Evolutionary conservation across 2,797 vertebrate species (phyloP).

Genomic region (Siniperca scherzeri): DNA sequence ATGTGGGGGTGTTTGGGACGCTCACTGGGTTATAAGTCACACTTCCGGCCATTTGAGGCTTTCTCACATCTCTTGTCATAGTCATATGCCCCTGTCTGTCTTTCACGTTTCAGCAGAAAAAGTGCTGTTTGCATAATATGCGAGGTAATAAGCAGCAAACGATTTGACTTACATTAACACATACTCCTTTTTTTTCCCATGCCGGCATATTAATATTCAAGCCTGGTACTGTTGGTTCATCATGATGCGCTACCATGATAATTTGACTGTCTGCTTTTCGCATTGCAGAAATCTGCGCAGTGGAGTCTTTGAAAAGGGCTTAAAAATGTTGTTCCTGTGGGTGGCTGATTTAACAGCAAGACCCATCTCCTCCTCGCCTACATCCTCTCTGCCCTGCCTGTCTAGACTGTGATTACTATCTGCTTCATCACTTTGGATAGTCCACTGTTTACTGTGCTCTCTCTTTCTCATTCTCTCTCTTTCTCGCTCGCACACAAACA

Average conservation of each 20-base stretch:
- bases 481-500: constrained; percentile 17
- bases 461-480: constrained; percentile 18
- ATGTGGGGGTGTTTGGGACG: constrained; percentile 48
- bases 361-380: constrained; percentile 63
- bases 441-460: constrained; percentile 54
- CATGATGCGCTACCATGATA: constrained; percentile 55
- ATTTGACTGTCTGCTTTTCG: constrained; percentile 55
- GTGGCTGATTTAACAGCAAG: constrained; percentile 68
- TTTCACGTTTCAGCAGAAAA: constrained; percentile 32
- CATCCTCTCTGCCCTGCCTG: constrained; percentile 65
- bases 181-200: not conserved
- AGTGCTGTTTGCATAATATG: constrained; percentile 5
- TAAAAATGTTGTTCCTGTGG: constrained; percentile 72
- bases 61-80: constrained; percentile 30
- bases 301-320: constrained; percentile 57
- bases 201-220: constrained; percentile 59
- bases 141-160: constrained; percentile 21
- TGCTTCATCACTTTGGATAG: constrained; percentile 69
- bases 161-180: constrained; percentile 22
- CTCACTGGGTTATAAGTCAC: constrained; percentile 26
- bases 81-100: constrained; percentile 16
- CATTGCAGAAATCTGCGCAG: constrained; percentile 55
- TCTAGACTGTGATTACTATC: constrained; percentile 78
- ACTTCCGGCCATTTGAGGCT: constrained; percentile 36
- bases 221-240: constrained; percentile 56